Evolutionary conservation across 2,888 invertebrate genomes (phyloP), one percentile per base, ranked within the genome.

Genomic region (Rotaria socialis): DNA sequence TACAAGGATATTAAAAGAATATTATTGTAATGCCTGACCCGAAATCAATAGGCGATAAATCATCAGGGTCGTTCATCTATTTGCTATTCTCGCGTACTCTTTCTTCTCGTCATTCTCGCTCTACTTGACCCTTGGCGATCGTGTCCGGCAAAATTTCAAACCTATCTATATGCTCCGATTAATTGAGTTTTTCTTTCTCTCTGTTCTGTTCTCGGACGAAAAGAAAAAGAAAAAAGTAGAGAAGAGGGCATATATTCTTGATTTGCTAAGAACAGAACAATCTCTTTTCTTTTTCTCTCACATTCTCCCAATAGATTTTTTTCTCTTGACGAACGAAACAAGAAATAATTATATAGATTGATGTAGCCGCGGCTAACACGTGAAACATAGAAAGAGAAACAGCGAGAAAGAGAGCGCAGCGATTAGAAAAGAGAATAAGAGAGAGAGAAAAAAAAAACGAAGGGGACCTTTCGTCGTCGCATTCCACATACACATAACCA

Each of bases 131-230:
- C 67, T 67, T 67, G 67, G 67, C 67, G 67, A 67, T 35, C 67
- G 67, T 67, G 67, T 67, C 67, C 67, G 67, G 35, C 67, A 67
- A 67, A 67, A 35, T 67, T 67, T 67, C 67, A 67, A 67, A 67
- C 67, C 67, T 67, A 67, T 67, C 67, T 27, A 35, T 67, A 50
- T 35, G 35, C 67, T 35, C 67, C 67, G 67, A 67, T 67, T 67
- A 67, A 67, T 67, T 67, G 27, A 67, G 67, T 67, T 67, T 67
- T 67, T 67, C 67, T 67, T 67, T 67, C 27, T 47, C 47, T 35
- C 67, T 67, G 67, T 67, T 67, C 67, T 67, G 67, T 67, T 67
- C 35, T 67, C 67, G 67, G 35, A 67, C 14, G 67, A 67, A 27
- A 0, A 19, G 14, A 16, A 67, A n/a, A 67, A n/a, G n/a, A 10